Evolutionary conservation across 2,113 vertebrate genomes (phyloP), one percentile per base, ranked within the genome.

Genomic region (Corythaeola cristata): DNA sequence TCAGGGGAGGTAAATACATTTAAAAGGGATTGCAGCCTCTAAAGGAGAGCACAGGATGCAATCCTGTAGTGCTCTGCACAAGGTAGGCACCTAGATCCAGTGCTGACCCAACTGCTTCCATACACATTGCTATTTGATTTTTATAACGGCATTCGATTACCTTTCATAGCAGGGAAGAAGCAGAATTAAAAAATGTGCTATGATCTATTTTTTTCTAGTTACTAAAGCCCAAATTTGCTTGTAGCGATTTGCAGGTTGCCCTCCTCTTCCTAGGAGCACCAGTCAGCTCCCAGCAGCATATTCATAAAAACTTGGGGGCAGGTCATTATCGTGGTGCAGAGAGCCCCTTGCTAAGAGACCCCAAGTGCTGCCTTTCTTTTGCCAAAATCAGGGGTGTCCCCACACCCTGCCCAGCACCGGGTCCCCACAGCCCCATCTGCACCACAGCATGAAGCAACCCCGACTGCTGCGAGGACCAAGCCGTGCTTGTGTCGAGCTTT

Each of bases 371-470:
- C n/a, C 8, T 84, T 20, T 41, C 37, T 52, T 17, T 2, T 32
- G 3, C 16, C 55, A 33, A 45, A 79, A n/a, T 12, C 82, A 7
- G 17, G n/a, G 23, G 2, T 26, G 21, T 20, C 63, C 72, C 41
- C 7, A 3, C 24, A 18, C 37, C 23, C 32, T 50, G 39, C n/a
- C 60, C 47, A 21, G 16, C n/a, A 12, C 37, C 2, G 11, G 15
- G 11, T 60, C 22, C 17, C 55, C 50, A 1, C 0, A 2, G 76
- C 44, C 32, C 59, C 18, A 1, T 37, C 64, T 3, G 50, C 28
- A 3, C 53, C 28, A 1, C 1, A 1, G 39, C 41, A 5, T 3
- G 2, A 5, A 53, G 56, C 63, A 33, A 8, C 37, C 20, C 49
- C 6, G 2, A 55, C 76, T 18, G 76, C 89, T 35, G 47, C 0